Base-by-base conservation (phyloP, 2,113 vertebrate species). In the Odontesthes bonariensis region DNA sequence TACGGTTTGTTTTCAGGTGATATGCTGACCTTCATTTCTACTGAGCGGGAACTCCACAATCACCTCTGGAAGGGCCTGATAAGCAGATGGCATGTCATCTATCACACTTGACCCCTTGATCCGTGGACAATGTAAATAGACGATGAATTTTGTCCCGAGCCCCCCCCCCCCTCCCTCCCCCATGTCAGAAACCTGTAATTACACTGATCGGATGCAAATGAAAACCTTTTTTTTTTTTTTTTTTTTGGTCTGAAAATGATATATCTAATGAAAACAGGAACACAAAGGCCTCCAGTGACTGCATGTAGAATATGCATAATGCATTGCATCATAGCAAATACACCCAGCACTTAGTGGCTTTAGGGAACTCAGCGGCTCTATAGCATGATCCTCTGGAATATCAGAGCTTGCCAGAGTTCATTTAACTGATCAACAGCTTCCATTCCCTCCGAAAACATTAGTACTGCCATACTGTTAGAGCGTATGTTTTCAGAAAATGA, bases 31-130 rank as follows among this genome's bases (percentile, higher is more conserved):
- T 93, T 93, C 85, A 86, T 77, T 88, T 89, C 90, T 79, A 73
- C 83, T 42, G n/a, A 68, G 35, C 23, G 58, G 72, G 84, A 88
- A 85, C 80, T 81, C 64, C 53, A 55, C 66, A 80, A 68, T 86
- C 73, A 77, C 86, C 82, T 87, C 90, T 94, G 93, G 75, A 88
- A 79, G 73, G 62, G 33, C 76, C 89, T 86, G 91, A 94, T 94
- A 92, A 94, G 89, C 92, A 90, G 79, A 86, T 89, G 88, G 84
- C 79, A 86, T 85, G 82, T 69, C 89, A 87, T 94, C 79, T 86
- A 90, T 94, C 91, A 92, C 82, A 85, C 84, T 88, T 91, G 88
- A 94, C 91, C 89, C 77, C 80, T 42, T 75, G 75, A 89, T 90
- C 77, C 62, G 51, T 53, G 80, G 58, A 83, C 79, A 86, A 64